Evolutionary conservation across 2,797 vertebrate species (phyloP).

Genomic region (Coregonus ussuriensis): DNA sequence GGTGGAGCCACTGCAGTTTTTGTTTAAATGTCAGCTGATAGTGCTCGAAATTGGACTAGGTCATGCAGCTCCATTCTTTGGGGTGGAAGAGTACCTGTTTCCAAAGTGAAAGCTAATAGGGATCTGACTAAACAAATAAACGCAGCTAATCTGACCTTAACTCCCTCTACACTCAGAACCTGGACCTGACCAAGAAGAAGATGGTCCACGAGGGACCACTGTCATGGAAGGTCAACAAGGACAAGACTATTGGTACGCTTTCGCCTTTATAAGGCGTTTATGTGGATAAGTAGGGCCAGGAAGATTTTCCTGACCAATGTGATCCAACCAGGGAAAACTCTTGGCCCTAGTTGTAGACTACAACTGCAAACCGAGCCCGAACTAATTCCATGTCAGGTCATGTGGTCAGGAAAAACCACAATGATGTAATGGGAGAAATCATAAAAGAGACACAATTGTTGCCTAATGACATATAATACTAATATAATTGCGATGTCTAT

Average conservation of each 20-base stretch:
- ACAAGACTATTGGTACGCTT: slow-evolving; percentile 92
- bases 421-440: not conserved
- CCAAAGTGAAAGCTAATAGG: not conserved
- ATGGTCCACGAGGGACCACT: slow-evolving; percentile 96
- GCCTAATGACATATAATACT: too few species aligned
- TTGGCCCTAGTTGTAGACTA: not conserved
- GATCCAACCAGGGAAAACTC: not conserved
- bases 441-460: not conserved
- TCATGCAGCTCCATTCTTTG: not conserved
- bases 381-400: not conserved
- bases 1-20: not conserved
- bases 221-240: slow-evolving; percentile 97
- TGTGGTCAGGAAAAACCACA: too few species aligned
- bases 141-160: not conserved
- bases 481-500: too few species aligned
- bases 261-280: not conserved
- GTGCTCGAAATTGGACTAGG: not conserved
- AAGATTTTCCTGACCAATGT: not conserved
- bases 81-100: not conserved
- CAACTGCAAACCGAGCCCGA: not conserved
- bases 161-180: slow-evolving; percentile 76
- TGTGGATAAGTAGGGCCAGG: not conserved
- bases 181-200: slow-evolving; percentile 95
- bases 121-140: too few species aligned
- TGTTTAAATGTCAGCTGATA: too few species aligned